These are phyloP conservation scores for Nematolebias whitei DNA, from an alignment of 2,113 vertebrate species.

Conservation along the genomic window DNA sequence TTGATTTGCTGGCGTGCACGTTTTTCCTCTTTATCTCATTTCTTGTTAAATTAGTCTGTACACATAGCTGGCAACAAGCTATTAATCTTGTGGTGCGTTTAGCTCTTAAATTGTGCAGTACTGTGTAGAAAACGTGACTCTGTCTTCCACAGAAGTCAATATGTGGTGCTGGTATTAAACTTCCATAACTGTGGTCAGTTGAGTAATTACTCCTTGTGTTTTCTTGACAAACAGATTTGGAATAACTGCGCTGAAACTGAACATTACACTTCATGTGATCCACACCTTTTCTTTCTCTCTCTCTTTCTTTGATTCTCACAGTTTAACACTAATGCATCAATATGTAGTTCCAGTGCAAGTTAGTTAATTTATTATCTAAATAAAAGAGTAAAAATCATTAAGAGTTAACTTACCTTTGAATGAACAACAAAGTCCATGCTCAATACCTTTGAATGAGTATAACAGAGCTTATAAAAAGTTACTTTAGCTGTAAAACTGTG, in stretches of 20 bases:
- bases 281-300: neutral
- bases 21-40: neutral
- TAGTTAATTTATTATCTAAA: no score
- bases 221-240: neutral
- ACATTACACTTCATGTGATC: neutral
- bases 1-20: neutral
- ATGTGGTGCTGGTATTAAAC: neutral
- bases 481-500: no score
- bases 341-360: neutral
- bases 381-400: no score
- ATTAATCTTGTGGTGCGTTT: neutral
- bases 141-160: neutral
- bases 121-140: no score
- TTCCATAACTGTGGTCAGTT: neutral
- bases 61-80: neutral
- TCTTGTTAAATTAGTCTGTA: neutral
- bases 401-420: no score
- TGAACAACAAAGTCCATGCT: no score
- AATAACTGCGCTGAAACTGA: neutral
- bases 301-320: no score
- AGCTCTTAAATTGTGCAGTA: neutral
- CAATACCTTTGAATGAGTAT: no score
- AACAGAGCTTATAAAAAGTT: no score
- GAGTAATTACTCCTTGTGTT: neutral
- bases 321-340: neutral